Percentiles rank a stretch among this genome's conserved stretches.
Conservation (phyloP, 1,140 invertebrate species). For the Euura saliciscinereae region DNA sequence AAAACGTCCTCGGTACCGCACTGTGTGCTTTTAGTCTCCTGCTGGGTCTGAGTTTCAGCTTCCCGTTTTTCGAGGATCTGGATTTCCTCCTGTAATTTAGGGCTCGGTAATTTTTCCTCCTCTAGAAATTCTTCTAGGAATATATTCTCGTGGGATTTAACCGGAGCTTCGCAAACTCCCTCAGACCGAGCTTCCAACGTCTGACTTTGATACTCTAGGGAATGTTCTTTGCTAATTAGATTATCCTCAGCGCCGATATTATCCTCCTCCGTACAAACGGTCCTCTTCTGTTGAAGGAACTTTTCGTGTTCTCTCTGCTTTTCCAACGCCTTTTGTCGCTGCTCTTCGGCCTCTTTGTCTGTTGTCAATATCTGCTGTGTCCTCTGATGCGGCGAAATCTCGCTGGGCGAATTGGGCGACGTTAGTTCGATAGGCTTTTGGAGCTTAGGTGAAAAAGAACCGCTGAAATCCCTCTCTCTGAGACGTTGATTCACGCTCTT, state of each 20-base stretch:
- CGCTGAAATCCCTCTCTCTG: neutral
- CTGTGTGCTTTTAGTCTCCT: conserved; percentile 41
- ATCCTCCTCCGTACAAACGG: conserved; percentile 19
- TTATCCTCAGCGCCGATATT: conserved; percentile 25
- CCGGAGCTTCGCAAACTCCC: neutral
- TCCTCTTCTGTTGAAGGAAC: conserved; percentile 8
- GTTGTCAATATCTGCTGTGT: neutral
- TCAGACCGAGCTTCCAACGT: conserved; percentile 40
- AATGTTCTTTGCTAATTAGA: conserved; percentile 40
- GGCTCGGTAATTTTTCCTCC: neutral
- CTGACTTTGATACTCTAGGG: conserved; percentile 43
- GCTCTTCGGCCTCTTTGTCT: conserved; percentile 12
- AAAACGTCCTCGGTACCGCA: conserved; percentile 23
- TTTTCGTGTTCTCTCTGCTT: conserved; percentile 7
- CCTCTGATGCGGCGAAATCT: neutral
- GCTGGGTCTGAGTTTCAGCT: conserved; percentile 35
- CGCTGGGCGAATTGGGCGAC: neutral
- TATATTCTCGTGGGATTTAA: too few species aligned
- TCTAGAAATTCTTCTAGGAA: too few species aligned
- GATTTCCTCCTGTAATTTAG: conserved; percentile 20
- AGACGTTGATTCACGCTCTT: conserved; percentile 9
- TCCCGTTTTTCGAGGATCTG: conserved; percentile 30
- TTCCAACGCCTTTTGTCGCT: conserved; percentile 15
- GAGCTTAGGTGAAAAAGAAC: neutral
- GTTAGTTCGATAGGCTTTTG: neutral